phyloP scores from a whole-genome alignment of 2,797 vertebrate genomes.

The Lophura swinhoii region DNA sequence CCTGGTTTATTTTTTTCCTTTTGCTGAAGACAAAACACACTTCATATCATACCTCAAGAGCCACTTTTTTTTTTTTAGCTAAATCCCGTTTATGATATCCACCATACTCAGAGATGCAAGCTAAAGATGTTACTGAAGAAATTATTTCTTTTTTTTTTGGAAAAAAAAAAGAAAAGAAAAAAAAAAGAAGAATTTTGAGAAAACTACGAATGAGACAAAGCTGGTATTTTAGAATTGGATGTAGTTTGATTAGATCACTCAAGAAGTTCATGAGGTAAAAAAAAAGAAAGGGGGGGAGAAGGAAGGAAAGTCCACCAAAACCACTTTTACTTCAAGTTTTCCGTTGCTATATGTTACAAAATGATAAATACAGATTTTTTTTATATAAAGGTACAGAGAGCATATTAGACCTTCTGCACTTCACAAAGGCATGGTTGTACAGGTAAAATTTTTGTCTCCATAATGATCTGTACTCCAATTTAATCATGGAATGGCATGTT shows the following conservation, averaged over 20 bases:
- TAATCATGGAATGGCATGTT: not conserved
- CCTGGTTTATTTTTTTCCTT: not conserved
- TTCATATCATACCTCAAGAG: not conserved
- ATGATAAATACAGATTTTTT: too few relatives aligned
- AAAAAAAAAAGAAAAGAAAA: too few relatives aligned
- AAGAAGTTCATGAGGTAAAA: not conserved
- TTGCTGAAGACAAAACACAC: not conserved
- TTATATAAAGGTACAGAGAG: too few relatives aligned
- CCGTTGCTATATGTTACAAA: not conserved
- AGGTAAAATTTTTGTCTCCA: not conserved
- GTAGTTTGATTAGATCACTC: not conserved
- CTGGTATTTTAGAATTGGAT: not conserved
- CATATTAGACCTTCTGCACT: not conserved
- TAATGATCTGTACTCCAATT: not conserved
- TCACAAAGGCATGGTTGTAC: not conserved
- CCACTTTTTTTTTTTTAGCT: not conserved
- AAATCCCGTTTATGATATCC: not conserved
- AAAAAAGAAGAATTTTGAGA: not conserved
- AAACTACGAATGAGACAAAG: not conserved
- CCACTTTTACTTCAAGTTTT: not conserved
- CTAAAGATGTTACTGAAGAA: not conserved
- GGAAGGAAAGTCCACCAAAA: not conserved
- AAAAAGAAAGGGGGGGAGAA: not conserved
- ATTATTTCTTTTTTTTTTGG: too few relatives aligned
- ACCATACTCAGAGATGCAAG: not conserved